phyloP scores from a whole-genome alignment of 2,888 invertebrate genomes.

The Scrobipalpa costella region DNA sequence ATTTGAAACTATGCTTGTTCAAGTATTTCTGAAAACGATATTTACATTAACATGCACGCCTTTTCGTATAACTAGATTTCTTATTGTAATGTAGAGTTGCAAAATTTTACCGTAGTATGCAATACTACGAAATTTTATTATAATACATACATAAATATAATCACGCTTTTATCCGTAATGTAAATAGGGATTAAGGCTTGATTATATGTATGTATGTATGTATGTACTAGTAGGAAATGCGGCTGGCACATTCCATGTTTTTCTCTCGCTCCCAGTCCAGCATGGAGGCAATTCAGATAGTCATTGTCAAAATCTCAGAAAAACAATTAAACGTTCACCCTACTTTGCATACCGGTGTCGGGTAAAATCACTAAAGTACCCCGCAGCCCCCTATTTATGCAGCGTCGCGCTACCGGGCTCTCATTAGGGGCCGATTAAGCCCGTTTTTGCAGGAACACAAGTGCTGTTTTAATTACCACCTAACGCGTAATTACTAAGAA shows the following conservation, averaged over 20 bases:
- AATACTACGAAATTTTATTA: too few relatives aligned
- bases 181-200: too few relatives aligned
- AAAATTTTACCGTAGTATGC: too few relatives aligned
- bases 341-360: neutral
- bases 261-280: too few relatives aligned
- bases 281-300: too few relatives aligned
- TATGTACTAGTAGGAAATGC: too few relatives aligned
- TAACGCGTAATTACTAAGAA: constrained; percentile 21
- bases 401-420: constrained; percentile 3
- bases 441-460: constrained; percentile 16
- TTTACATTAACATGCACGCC: neutral
- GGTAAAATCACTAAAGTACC: neutral
- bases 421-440: constrained; percentile 21
- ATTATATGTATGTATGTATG: too few relatives aligned
- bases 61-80: too few relatives aligned
- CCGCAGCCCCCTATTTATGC: constrained; percentile 8
- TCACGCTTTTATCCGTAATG: too few relatives aligned
- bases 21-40: constrained; percentile 3
- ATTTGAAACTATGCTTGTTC: neutral
- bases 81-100: too few relatives aligned
- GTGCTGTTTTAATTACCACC: constrained; percentile 21
- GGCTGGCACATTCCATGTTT: too few relatives aligned
- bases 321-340: neutral
- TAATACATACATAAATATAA: too few relatives aligned
- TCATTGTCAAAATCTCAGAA: neutral